Conservation (phyloP, 2,888 invertebrate species). For the Atethmia centrago region DNA sequence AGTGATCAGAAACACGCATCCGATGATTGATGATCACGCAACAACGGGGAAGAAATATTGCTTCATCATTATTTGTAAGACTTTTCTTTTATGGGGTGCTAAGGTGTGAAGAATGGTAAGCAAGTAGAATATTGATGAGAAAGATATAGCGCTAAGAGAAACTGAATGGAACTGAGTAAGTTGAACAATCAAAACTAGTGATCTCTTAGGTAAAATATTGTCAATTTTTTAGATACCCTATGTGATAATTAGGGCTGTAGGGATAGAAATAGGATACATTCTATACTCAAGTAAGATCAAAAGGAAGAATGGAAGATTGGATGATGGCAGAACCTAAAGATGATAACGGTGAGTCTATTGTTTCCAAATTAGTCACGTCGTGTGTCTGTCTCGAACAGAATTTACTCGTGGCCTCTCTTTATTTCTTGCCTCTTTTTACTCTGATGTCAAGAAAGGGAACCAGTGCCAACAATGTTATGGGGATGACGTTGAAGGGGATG, state of each 20-base stretch:
- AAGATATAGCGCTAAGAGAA: neutral
- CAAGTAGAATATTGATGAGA: constrained; percentile 23
- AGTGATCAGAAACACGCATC: constrained; percentile 55
- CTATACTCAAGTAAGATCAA: neutral
- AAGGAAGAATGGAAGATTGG: neutral
- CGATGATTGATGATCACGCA: constrained; percentile 58
- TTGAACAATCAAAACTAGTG: neutral
- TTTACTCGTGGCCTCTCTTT: neutral
- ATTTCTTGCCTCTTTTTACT: neutral
- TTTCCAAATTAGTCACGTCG: neutral
- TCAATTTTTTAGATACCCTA: neutral
- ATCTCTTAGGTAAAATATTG: neutral
- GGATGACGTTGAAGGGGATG: neutral
- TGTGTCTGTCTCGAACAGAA: neutral
- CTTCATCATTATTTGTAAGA: constrained; percentile 48
- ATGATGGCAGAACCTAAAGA: neutral
- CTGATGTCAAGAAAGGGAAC: neutral
- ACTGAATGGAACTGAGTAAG: neutral
- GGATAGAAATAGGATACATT: neutral
- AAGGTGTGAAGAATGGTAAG: constrained; percentile 23
- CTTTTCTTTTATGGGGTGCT: constrained; percentile 36
- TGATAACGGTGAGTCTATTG: neutral
- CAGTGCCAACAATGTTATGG: neutral
- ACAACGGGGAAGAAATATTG: constrained; percentile 51
- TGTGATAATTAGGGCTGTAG: neutral